Percentiles rank a stretch among this genome's conserved stretches.
phyloP scores from a whole-genome alignment of 2,797 vertebrate species.

The Delichon dasypus region DNA sequence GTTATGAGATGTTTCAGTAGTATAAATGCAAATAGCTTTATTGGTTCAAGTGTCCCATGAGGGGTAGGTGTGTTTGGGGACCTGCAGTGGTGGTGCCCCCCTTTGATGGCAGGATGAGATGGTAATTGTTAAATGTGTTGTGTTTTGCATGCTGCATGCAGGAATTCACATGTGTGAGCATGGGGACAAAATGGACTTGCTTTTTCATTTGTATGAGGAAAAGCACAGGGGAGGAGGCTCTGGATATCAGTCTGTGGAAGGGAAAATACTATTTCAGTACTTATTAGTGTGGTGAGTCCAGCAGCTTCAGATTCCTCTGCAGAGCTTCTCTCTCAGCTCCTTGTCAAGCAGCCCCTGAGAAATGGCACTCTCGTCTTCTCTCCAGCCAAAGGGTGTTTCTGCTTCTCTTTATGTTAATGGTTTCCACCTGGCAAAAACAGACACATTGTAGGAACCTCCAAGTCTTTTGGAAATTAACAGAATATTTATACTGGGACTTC shows the following conservation, averaged over 20 bases:
- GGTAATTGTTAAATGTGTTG: neutral
- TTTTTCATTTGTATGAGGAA: neutral
- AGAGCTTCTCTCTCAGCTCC: neutral
- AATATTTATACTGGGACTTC: neutral
- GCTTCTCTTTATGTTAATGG: neutral
- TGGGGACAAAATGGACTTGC: neutral
- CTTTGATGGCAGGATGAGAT: neutral
- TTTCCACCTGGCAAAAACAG: neutral
- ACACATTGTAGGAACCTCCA: neutral
- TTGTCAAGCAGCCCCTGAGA: neutral
- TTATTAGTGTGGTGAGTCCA: neutral
- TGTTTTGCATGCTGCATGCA: accelerated
- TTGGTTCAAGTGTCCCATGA: neutral
- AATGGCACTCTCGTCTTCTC: neutral
- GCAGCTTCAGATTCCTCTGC: neutral
- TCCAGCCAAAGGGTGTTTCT: neutral
- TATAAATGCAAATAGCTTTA: neutral
- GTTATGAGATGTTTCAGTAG: neutral
- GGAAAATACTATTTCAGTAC: neutral
- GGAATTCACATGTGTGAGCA: accelerated
- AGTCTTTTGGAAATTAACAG: neutral
- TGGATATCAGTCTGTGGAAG: neutral
- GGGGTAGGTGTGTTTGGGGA: neutral
- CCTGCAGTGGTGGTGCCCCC: neutral
- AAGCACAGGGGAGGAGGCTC: neutral